Evolutionary conservation across 1,140 invertebrate species (phyloP).

Genomic region (Neodiprion virginianus): DNA sequence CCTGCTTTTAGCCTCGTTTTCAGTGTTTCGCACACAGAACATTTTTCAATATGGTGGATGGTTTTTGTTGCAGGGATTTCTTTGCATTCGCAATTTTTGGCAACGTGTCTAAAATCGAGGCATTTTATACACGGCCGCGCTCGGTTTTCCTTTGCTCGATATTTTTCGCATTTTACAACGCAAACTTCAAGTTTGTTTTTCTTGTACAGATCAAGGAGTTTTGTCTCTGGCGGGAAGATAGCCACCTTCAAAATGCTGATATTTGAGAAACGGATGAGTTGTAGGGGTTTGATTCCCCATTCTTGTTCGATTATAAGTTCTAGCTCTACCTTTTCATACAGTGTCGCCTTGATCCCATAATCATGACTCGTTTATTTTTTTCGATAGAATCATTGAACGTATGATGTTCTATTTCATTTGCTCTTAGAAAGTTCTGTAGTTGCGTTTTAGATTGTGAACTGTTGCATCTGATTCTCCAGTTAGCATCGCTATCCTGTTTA

Average conservation of each 20-base stretch:
- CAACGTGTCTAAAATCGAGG: slow-evolving; percentile 13
- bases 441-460: slow-evolving; percentile 6
- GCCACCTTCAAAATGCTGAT: slow-evolving; percentile 3
- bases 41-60: background rate
- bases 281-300: slow-evolving; percentile 13
- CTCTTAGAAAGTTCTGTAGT: slow-evolving; percentile 13
- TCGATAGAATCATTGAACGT: slow-evolving; percentile 1
- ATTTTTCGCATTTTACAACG: slow-evolving; percentile 21
- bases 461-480: slow-evolving; percentile 18
- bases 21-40: slow-evolving; percentile 11
- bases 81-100: slow-evolving; percentile 8
- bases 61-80: slow-evolving; percentile 12
- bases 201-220: slow-evolving; percentile 16
- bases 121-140: slow-evolving; percentile 16
- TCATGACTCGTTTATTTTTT: slow-evolving; percentile 15
- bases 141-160: slow-evolving; percentile 4
- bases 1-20: slow-evolving; percentile 3
- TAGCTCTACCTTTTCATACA: slow-evolving; percentile 13
- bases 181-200: slow-evolving; percentile 17
- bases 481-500: slow-evolving; percentile 10
- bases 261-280: slow-evolving; percentile 12
- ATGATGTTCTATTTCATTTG: slow-evolving; percentile 21
- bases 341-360: slow-evolving; percentile 11
- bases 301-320: slow-evolving; percentile 17
- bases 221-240: slow-evolving; percentile 17